These are phyloP conservation scores for Hartigia nigra DNA, from an alignment of 2,888 invertebrate genomes.

Conservation along the genomic window DNA sequence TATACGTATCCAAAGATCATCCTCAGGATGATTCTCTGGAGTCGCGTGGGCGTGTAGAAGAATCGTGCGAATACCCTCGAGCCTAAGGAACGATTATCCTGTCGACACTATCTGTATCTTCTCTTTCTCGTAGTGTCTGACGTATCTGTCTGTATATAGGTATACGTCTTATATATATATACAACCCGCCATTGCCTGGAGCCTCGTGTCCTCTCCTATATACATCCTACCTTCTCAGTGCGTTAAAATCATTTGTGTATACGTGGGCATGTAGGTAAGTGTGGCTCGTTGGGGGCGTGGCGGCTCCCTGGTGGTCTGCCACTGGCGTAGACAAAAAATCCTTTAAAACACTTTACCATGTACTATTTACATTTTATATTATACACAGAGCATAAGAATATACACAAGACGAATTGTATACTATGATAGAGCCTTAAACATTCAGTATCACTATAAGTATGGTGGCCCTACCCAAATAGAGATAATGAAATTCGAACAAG, in stretches of 20 bases:
- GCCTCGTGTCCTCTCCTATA: constrained; percentile 7
- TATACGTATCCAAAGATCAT: not conserved
- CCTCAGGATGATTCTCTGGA: not conserved
- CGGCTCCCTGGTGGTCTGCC: constrained; percentile 62
- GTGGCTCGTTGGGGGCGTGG: constrained; percentile 54
- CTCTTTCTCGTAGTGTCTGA: not conserved
- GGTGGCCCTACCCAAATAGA: not conserved
- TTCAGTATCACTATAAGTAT: not conserved
- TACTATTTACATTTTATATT: not conserved
- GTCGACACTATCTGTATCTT: constrained; percentile 52
- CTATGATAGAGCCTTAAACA: not conserved
- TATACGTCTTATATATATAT: constrained; percentile 5
- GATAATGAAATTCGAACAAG: not conserved
- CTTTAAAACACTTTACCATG: not conserved
- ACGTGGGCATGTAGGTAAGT: constrained; percentile 43
- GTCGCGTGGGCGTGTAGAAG: constrained; percentile 36
- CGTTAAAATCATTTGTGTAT: constrained; percentile 36
- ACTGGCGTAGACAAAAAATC: constrained; percentile 39
- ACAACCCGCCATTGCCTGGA: constrained; percentile 31
- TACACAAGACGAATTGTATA: not conserved
- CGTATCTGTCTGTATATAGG: constrained; percentile 5
- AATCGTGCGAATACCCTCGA: constrained; percentile 24
- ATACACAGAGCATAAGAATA: not conserved
- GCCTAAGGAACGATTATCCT: constrained; percentile 56
- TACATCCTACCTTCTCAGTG: constrained; percentile 33